Evolutionary conservation across 1,140 invertebrate genomes (phyloP), one percentile per base, ranked within the genome.

Genomic region (Diorhabda carinulata): DNA sequence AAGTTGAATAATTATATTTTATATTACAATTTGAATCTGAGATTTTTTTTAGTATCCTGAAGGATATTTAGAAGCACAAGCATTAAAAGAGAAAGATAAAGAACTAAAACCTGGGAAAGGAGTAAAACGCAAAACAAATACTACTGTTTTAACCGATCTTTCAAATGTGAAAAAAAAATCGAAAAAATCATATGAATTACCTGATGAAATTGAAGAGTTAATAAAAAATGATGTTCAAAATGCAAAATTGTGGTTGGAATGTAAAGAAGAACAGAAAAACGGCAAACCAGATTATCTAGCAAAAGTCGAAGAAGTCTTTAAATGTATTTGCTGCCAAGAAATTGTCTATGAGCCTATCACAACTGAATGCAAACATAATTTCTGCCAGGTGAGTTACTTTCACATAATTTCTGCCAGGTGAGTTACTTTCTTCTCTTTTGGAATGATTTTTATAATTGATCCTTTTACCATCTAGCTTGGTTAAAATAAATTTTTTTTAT

Each of bases 271-370:
- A 73, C 64, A 84, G 73, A 64, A 78, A 62, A 65, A 84, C 77
- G 79, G 87, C 70, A 79, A 88, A 83, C 73, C 82, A 79, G 83
- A 85, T 71, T 91, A 92, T 75, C 80, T 91, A 9, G 84, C 85
- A 42, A 86, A 87, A 74, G 85, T 92, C 3, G 84, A 88, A 71
- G 86, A 90, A 77, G 73, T 83, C 43, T 94, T 95, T 79, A 84
- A 85, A 2, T 95, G 93, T 77, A 89, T 91, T 56, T 93, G 92
- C 73, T 95, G 93, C 77, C 90, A 92, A 79, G 90, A 92, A 61
- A 71, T 95, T 3, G 87, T 90, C 0, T 87, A 82, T 64, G 84
- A 87, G 70, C 92, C 92, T 1, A 82, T 94, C 3, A 94, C 92
- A 0, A 91, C 90, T 3, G 80, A 84, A 3, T 95, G 93, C 73